Percentiles rank a stretch among this genome's conserved stretches.
These are phyloP conservation scores for Irena cyanogastra DNA, from an alignment of 2,113 vertebrate species.

Conservation along the genomic window DNA sequence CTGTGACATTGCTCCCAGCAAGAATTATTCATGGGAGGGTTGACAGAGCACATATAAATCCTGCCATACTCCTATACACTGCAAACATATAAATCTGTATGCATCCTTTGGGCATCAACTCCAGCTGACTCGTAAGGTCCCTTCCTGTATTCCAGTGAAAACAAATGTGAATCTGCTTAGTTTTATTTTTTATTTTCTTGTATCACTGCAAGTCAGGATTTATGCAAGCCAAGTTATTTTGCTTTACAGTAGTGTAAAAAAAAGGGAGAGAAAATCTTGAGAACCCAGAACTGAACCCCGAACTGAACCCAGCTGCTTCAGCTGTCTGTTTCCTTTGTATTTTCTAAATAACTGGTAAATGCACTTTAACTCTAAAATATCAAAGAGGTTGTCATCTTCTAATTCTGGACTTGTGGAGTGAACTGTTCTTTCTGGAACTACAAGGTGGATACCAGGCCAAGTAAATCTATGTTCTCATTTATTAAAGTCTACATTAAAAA, in stretches of 20 bases:
- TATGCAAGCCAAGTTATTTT: background rate
- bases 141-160: background rate
- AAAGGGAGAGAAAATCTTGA: background rate
- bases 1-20: background rate
- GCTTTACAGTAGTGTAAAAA: background rate
- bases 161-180: background rate
- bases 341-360: background rate
- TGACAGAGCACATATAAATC: background rate
- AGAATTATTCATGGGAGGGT: background rate
- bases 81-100: background rate
- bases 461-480: background rate
- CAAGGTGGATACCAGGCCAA: background rate
- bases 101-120: background rate
- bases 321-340: background rate
- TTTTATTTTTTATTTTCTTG: background rate
- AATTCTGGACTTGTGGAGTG: background rate
- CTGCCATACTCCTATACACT: background rate
- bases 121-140: background rate
- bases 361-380: background rate
- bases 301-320: background rate
- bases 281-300: background rate
- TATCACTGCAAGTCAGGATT: background rate
- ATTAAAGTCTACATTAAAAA: background rate
- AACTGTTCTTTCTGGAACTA: background rate
- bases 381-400: background rate